Evolutionary conservation across 1,140 invertebrate genomes (phyloP), one percentile per base, ranked within the genome.

Genomic region (Trichogramma pretiosum): DNA sequence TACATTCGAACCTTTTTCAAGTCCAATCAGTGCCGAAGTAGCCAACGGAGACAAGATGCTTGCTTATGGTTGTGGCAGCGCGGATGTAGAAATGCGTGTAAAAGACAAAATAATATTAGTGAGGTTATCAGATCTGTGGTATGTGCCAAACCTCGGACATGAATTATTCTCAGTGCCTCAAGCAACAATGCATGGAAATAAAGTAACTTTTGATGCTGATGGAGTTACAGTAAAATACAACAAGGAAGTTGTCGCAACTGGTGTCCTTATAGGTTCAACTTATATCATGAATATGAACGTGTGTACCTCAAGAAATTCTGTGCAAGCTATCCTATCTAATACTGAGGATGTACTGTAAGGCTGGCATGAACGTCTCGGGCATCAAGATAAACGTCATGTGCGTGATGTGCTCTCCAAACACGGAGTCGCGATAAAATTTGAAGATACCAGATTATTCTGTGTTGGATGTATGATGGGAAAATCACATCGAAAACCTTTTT

Each of bases 401-500:
- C 48, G 51, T n/a, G 32, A 55, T 8, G 46, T 57, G 1, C 49
- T 45, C 36, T 41, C 8, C 22, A 45, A 36, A 28, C 33, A 33
- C 34, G 39, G 23, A 42, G 39, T 53, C 21, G 11, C 21, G 21
- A 41, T 48, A 10, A 48, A 43, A 13, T 42, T 33, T 17, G 35
- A 35, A 16, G 52, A 53, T 22, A 35, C 41, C 18, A n/a, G n/a
- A n/a, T n/a, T 48, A 18, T 48, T 53, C 13, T 70, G 64, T 52
- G 67, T 71, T 42, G 61, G 53, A 23, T 71, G 70, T 11, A 11
- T 11, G 24, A 7, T 28, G 24, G 24, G 24, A 7, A 28, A 28
- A 28, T 7, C 11, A 11, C 59, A 65, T 47, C 13, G 63, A 32
- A 46, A 53, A 19, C 48, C 59, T 0, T 70, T 67, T 51, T n/a